Conservation (phyloP, 2,113 vertebrate genomes). For the Prionailurus bengalensis region DNA sequence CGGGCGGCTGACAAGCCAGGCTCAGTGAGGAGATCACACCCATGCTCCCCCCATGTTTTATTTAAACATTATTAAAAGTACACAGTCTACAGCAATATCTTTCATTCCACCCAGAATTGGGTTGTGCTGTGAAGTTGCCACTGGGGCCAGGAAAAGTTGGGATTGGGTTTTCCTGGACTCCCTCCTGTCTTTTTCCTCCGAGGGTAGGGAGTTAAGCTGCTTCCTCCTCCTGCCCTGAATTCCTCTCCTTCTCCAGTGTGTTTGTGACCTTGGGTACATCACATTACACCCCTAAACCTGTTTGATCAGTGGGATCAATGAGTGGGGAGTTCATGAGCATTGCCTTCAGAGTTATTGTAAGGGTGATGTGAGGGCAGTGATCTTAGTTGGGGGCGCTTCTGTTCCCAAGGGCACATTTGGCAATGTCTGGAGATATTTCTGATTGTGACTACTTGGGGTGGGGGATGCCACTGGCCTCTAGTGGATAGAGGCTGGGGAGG, state of each 20-base stretch:
- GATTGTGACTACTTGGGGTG: background rate
- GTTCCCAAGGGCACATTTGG: background rate
- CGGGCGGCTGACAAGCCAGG: slow-evolving; percentile 60
- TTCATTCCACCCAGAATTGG: background rate
- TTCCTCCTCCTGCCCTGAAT: background rate
- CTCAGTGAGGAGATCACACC: slow-evolving; percentile 76
- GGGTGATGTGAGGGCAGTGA: background rate
- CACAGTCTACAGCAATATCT: slow-evolving; percentile 60
- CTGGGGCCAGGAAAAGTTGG: background rate
- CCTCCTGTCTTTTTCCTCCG: background rate
- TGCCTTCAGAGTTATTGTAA: background rate
- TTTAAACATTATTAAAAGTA: slow-evolving; percentile 82
- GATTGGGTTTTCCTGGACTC: rapidly evolving
- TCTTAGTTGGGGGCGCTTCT: background rate
- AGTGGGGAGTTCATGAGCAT: background rate
- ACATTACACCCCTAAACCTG: background rate
- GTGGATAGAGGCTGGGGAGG: background rate
- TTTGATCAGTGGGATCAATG: background rate
- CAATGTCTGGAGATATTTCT: background rate
- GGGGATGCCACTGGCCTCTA: background rate
- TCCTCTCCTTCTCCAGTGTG: background rate
- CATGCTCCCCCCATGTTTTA: slow-evolving; percentile 76
- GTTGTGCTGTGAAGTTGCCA: background rate
- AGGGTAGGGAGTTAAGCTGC: background rate
- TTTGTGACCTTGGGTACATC: background rate